Conservation (phyloP, 2,113 vertebrate genomes). For the Myotis lucifugus region DNA sequence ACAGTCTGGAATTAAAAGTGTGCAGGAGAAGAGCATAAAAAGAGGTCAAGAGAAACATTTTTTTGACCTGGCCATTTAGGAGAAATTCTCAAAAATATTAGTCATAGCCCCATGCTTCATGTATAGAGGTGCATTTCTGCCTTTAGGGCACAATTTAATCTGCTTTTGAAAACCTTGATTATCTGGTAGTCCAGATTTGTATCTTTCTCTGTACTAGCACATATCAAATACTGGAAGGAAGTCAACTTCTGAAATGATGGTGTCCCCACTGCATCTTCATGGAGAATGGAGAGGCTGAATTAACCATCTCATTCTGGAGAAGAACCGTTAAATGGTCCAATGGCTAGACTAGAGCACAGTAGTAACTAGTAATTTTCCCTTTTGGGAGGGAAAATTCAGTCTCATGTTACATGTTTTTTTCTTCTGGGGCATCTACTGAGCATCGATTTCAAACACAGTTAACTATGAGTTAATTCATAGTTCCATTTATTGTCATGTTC, state of each 20-base stretch:
- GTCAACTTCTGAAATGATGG: no score
- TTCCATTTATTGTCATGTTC: not conserved
- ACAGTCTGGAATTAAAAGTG: not conserved
- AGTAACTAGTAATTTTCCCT: no score
- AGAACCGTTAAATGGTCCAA: accelerated
- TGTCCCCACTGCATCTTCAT: not conserved
- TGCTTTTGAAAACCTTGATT: not conserved
- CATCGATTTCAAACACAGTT: not conserved
- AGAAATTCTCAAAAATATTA: not conserved
- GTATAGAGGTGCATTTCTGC: not conserved
- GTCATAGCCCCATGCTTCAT: not conserved
- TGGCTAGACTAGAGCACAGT: not conserved
- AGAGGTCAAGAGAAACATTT: not conserved
- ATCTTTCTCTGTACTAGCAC: not conserved
- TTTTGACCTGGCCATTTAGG: not conserved
- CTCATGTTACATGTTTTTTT: not conserved
- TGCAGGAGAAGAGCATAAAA: not conserved
- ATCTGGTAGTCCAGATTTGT: not conserved
- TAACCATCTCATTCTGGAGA: not conserved
- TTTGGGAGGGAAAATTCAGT: not conserved
- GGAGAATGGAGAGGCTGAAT: no score
- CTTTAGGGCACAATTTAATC: not conserved
- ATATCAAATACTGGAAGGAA: not conserved
- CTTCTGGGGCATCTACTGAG: not conserved
- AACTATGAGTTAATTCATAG: not conserved